Evolutionary conservation across 2,113 vertebrate species (phyloP), one percentile per base, ranked within the genome.

Genomic region (Microcebus murinus): DNA sequence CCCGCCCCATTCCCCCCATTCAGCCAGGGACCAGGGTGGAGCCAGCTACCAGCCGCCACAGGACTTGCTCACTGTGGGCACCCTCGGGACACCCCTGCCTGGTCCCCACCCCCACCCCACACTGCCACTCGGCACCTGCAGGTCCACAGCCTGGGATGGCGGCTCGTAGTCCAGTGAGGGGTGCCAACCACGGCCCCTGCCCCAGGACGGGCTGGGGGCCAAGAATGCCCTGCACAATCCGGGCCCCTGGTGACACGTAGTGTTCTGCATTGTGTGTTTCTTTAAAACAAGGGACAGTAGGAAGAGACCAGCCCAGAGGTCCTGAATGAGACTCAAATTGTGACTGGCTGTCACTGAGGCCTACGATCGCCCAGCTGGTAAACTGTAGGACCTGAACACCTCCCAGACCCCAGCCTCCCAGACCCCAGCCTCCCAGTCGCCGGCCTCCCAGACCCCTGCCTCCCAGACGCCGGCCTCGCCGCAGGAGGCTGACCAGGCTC

Each of bases 111-210:
- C 76, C 34, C 0, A 1, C 0, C 27, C 59, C 3, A 20, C 61
- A 7, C 8, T 1, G 70, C 57, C 48, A 13, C 13, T 0, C 0
- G 48, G 18, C 34, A 17, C 13, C 61, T 1, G 0, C 1, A 18
- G 23, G 45, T 6, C 91, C 83, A 55, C 25, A 63, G 27, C 17
- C 59, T 45, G 23, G 14, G 25, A 31, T 25, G 0, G 0, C 1
- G 50, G 34, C 39, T 27, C 81, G 55, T 10, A 23, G 70, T 36
- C n/a, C 76, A 17, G 34, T 21, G 13, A 8, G 31, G 11, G 11
- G 20, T 25, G 15, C 10, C 57, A 29, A 12, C 52, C 14, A 18
- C 1, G 1, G 52, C 23, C 48, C 17, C 65, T 5, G 15, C 10
- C 39, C 48, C 25, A 25, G n/a, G n/a, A 34, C 0, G 45, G 29